These are phyloP conservation scores for Poecilus cupreus DNA, from an alignment of 2,888 invertebrate species.

Conservation along the genomic window DNA sequence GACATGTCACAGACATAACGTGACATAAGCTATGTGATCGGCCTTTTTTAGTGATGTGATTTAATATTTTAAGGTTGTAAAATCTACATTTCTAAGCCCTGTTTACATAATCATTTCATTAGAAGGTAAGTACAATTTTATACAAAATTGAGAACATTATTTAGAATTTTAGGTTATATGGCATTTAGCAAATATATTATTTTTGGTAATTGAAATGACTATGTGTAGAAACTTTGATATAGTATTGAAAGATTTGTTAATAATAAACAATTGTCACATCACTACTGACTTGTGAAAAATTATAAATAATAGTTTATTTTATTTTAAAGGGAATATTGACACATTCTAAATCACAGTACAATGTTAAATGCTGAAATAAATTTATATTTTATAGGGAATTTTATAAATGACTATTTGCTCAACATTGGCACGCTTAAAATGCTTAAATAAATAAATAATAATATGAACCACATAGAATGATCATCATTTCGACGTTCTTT, in stretches of 20 bases:
- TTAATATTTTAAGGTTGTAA: not conserved
- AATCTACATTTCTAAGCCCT: not conserved
- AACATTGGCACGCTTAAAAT: constrained; percentile 52
- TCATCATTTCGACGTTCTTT: not conserved
- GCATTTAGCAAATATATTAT: not conserved
- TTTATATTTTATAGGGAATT: constrained; percentile 23
- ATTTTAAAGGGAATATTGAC: constrained; percentile 41
- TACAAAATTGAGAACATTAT: not conserved
- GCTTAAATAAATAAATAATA: constrained; percentile 54
- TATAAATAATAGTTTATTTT: not conserved
- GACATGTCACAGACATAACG: too few species aligned
- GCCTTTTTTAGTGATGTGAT: not conserved
- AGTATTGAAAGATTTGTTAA: not conserved
- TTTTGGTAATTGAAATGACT: constrained; percentile 6
- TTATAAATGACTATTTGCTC: constrained; percentile 54
- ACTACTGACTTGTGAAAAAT: not conserved
- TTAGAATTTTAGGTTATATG: not conserved
- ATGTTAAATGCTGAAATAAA: constrained; percentile 52
- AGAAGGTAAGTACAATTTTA: not conserved
- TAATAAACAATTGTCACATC: not conserved
- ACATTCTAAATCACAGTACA: constrained; percentile 58
- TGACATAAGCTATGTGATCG: too few species aligned
- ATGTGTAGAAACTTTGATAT: not conserved
- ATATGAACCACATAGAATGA: constrained; percentile 2
- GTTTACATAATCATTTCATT: constrained; percentile 1